Evolutionary conservation across 2,113 vertebrate genomes (phyloP), one percentile per base, ranked within the genome.

Genomic region (Malurus cyaneus): DNA sequence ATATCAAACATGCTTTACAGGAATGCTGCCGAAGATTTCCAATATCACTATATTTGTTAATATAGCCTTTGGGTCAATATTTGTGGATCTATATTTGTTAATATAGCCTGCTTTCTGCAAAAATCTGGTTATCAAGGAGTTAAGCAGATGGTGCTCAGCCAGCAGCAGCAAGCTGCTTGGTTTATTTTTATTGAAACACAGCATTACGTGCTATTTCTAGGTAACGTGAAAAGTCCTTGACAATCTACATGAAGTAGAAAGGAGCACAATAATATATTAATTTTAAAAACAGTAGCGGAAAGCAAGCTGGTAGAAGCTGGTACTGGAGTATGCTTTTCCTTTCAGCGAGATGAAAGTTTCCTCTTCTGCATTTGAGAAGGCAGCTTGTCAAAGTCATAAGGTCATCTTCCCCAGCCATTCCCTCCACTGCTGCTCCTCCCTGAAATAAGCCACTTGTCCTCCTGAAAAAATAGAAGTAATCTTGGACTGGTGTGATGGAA

Each of bases 181-280:
- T 86, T 67, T 82, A 74, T 59, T 95, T 93, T 86, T 90, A 66
- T 83, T 72, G 91, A 83, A 96, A 88, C 4, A 7, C 28, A 36
- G 2, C 15, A 57, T 77, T 88, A 59, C 0, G 0, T 83, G 42
- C n/a, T 77, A 88, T 83, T 91, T 77, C 64, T 77, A 77, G 31
- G 50, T 86, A 86, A 80, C 3, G 1, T 31, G 26, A 59, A 86
- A 92, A 88, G 80, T 88, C 89, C 54, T 93, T 94, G 94, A 83
- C 83, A 93, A 88, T 59, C 12, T 61, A 59, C 25, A 13, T 29
- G 54, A 80, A 91, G 64, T 20, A 92, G 54, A 86, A 94, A 88
- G 92, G 42, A 86, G 29, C 59, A 86, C 39, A 92, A 32, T 21
- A 83, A 88, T 47, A 56, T 15, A 59, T 18, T 80, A n/a, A 80